phyloP scores from a whole-genome alignment of 1,140 invertebrate genomes.

The Lucilia sericata region DNA sequence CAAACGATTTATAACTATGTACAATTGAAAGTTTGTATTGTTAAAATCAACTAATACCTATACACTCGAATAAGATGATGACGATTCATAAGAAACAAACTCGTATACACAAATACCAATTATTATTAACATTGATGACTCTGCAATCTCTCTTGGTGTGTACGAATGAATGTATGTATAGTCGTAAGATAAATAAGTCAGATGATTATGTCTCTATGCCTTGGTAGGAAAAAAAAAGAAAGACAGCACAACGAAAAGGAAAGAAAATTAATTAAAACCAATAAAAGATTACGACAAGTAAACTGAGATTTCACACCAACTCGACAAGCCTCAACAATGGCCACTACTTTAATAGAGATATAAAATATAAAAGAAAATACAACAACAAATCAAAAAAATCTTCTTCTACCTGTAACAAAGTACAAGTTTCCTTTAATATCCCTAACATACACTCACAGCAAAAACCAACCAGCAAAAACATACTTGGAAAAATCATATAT shows the following conservation, averaged over 20 bases:
- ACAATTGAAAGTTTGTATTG: constrained; percentile 6
- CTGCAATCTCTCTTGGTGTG: background rate
- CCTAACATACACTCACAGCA: background rate
- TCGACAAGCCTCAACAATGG: too few species aligned
- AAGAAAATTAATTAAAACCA: constrained; percentile 9
- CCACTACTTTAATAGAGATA: background rate
- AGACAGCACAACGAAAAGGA: background rate
- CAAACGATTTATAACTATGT: background rate
- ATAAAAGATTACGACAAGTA: background rate
- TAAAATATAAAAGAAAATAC: background rate
- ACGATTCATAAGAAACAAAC: background rate
- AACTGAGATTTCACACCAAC: background rate
- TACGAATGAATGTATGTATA: background rate
- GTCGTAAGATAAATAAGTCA: background rate
- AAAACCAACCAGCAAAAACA: background rate
- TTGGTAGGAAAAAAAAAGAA: background rate
- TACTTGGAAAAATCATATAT: background rate
- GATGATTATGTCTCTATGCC: background rate
- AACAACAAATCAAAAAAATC: background rate
- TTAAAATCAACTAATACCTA: background rate
- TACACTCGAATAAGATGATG: background rate
- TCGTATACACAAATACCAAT: background rate
- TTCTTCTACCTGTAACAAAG: background rate
- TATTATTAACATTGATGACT: constrained; percentile 9
- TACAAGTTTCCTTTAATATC: background rate